Evolutionary conservation across 2,888 invertebrate genomes (phyloP).

Genomic region (Tinea pellionella): DNA sequence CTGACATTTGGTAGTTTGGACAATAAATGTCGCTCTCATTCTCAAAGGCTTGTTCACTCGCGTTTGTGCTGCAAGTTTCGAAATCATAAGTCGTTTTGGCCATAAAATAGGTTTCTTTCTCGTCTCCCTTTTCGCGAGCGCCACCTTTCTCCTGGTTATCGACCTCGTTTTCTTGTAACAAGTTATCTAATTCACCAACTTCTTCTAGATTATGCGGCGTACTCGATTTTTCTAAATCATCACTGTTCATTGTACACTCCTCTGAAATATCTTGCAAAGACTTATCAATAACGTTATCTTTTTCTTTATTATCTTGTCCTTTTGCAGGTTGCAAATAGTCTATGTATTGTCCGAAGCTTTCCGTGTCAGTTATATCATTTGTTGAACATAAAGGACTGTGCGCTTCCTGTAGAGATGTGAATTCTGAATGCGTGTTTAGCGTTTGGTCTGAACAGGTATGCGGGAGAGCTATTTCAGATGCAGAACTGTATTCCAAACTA

Average conservation of each 20-base stretch:
- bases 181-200: slow-evolving; percentile 40
- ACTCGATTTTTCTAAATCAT: slow-evolving; percentile 44
- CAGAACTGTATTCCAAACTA: slow-evolving; percentile 76
- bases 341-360: slow-evolving; percentile 62
- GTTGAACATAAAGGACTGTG: slow-evolving; percentile 61
- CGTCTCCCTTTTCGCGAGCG: slow-evolving; percentile 44
- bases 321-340: slow-evolving; percentile 53
- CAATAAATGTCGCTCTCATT: slow-evolving; percentile 74
- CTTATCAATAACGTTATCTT: slow-evolving; percentile 33
- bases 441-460: slow-evolving; percentile 65
- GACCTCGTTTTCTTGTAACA: slow-evolving; percentile 35
- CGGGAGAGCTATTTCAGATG: slow-evolving; percentile 64
- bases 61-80: slow-evolving; percentile 57
- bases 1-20: slow-evolving; percentile 72
- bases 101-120: slow-evolving; percentile 51
- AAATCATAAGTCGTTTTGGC: slow-evolving; percentile 57
- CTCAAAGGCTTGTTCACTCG: slow-evolving; percentile 59
- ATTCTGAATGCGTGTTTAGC: slow-evolving; percentile 57
- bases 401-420: slow-evolving; percentile 59
- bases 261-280: slow-evolving; percentile 59
- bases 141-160: slow-evolving; percentile 15
- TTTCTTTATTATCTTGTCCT: slow-evolving; percentile 40
- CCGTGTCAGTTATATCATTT: slow-evolving; percentile 62
- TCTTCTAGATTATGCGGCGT: slow-evolving; percentile 40
- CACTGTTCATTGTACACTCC: slow-evolving; percentile 58